Percentiles rank a stretch among this genome's conserved stretches.
phyloP scores from a whole-genome alignment of 2,113 vertebrate genomes.

The Vulpes vulpes region DNA sequence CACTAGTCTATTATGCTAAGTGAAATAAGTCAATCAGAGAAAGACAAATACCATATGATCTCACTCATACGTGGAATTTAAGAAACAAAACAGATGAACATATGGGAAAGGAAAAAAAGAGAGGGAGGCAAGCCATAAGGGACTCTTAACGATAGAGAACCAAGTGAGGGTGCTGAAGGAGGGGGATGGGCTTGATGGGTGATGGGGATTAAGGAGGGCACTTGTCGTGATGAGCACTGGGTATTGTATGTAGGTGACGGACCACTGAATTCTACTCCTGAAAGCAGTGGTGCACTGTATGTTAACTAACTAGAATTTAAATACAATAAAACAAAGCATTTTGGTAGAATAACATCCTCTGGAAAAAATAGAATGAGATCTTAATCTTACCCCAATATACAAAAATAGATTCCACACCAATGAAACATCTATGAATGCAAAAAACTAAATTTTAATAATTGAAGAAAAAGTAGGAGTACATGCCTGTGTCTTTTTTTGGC shows the following conservation, averaged over 20 bases:
- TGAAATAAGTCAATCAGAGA: too few relatives aligned
- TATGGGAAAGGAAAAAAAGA: not conserved
- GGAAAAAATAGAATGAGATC: constrained; percentile 7
- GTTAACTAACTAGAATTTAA: not conserved
- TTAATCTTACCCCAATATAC: not conserved
- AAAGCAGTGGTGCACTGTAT: not conserved
- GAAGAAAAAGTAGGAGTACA: not conserved
- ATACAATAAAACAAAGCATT: not conserved
- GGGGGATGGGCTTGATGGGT: not conserved
- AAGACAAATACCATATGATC: too few relatives aligned
- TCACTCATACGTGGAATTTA: too few relatives aligned
- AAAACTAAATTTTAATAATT: constrained; percentile 11
- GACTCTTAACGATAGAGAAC: not conserved
- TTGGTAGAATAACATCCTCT: not conserved
- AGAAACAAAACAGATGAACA: too few relatives aligned
- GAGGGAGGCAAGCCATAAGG: not conserved
- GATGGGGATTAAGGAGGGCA: not conserved
- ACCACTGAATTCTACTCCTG: not conserved
- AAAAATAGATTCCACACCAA: constrained; percentile 27
- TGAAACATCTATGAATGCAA: not conserved
- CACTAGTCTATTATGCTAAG: too few relatives aligned
- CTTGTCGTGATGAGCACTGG: not conserved
- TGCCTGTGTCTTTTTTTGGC: not conserved
- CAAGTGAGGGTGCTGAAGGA: not conserved
- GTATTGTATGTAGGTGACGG: not conserved